These are phyloP conservation scores for Gobio gobio DNA, from an alignment of 2,113 vertebrate species.

Conservation along the genomic window DNA sequence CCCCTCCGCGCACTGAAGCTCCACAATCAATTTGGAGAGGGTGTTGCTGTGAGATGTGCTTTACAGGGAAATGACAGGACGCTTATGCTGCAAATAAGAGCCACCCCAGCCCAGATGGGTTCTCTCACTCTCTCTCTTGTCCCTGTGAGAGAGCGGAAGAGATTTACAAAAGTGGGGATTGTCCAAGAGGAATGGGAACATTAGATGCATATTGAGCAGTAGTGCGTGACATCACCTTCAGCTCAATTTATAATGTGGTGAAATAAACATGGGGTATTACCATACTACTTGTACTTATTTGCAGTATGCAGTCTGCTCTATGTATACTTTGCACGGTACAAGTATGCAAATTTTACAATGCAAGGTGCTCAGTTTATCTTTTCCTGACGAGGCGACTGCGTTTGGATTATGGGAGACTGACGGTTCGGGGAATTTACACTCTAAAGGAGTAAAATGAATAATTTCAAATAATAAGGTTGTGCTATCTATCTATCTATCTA, in stretches of 20 bases:
- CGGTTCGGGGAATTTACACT: too few relatives aligned
- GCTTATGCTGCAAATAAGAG: slow-evolving; percentile 75
- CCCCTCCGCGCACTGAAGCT: slow-evolving; percentile 70
- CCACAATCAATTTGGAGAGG: slow-evolving; percentile 81
- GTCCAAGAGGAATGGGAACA: background rate
- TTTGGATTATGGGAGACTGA: too few relatives aligned
- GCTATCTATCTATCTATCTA: background rate
- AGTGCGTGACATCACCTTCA: background rate
- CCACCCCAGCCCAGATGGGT: slow-evolving; percentile 1
- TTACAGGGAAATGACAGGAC: slow-evolving; percentile 72
- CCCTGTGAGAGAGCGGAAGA: slow-evolving; percentile 4
- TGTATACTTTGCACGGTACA: background rate
- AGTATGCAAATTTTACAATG: background rate
- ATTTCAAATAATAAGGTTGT: too few relatives aligned
- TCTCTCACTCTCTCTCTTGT: background rate
- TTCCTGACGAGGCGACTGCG: too few relatives aligned
- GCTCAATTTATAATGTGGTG: slow-evolving; percentile 4
- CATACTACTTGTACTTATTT: background rate
- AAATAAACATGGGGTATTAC: slow-evolving; percentile 13
- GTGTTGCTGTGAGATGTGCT: slow-evolving; percentile 69
- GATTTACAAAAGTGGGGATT: slow-evolving; percentile 23
- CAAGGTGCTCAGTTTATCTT: too few relatives aligned
- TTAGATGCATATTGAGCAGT: background rate
- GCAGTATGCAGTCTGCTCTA: background rate
- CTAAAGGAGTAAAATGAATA: too few relatives aligned